Conservation (phyloP, 2,888 invertebrate genomes). For the Tholera decimalis region DNA sequence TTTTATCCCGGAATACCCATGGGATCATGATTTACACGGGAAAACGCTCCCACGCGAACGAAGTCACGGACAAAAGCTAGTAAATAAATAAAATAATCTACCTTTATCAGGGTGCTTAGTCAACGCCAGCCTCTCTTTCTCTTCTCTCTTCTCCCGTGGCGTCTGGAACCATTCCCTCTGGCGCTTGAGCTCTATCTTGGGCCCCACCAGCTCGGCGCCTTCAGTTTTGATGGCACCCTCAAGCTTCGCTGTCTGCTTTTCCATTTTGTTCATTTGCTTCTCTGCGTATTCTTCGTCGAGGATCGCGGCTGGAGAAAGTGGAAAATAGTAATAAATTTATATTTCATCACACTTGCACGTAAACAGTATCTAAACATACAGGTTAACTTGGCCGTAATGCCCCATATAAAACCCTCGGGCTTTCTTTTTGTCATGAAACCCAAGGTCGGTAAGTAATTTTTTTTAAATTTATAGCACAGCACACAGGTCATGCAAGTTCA, state of each 20-base stretch:
- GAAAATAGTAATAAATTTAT: neutral
- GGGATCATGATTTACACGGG: too few relatives aligned
- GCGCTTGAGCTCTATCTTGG: constrained; percentile 81
- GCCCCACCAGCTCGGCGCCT: constrained; percentile 69
- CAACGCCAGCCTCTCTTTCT: constrained; percentile 93
- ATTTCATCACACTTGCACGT: too few relatives aligned
- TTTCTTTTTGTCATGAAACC: too few relatives aligned
- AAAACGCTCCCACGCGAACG: too few relatives aligned
- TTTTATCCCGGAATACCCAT: too few relatives aligned
- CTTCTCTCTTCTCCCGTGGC: constrained; percentile 94
- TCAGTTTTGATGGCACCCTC: constrained; percentile 80
- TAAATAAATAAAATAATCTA: constrained; percentile 44
- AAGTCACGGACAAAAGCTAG: too few relatives aligned
- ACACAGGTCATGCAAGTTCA: too few relatives aligned
- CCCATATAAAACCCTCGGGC: too few relatives aligned
- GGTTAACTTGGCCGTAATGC: too few relatives aligned
- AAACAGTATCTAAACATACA: too few relatives aligned
- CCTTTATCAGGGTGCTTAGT: constrained; percentile 81
- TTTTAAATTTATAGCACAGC: too few relatives aligned
- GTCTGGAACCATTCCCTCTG: constrained; percentile 97
- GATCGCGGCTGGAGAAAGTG: constrained; percentile 91
- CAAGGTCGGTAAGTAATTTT: too few relatives aligned
- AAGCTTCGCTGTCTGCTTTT: constrained; percentile 95
- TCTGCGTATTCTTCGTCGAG: constrained; percentile 96
- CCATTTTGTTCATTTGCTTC: constrained; percentile 95